Evolutionary conservation across 1,140 invertebrate species (phyloP).

Genomic region (Pseudomyrmex cubaensis): DNA sequence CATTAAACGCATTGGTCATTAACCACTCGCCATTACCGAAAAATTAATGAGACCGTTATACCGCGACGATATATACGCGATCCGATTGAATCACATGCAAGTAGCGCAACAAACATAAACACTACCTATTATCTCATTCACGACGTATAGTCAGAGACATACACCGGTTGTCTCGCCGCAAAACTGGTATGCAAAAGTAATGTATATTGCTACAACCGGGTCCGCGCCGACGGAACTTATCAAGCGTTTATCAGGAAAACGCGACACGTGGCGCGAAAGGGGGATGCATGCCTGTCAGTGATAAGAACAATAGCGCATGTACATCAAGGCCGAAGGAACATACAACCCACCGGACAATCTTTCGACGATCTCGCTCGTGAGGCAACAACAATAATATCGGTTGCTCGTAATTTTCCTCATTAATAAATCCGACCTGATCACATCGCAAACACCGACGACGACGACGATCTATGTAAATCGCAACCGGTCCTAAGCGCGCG

Average conservation of each 20-base stretch:
- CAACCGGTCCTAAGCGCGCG: conserved; percentile 68
- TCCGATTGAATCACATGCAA: conserved; percentile 41
- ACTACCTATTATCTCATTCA: conserved; percentile 31
- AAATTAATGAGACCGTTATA: not conserved
- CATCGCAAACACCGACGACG: conserved; percentile 39
- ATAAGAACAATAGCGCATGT: conserved; percentile 55
- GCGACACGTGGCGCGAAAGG: not conserved
- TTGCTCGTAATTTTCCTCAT: conserved; percentile 56
- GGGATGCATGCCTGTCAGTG: conserved; percentile 7
- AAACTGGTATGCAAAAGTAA: not conserved
- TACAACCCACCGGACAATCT: conserved; percentile 47
- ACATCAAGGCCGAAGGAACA: conserved; percentile 63
- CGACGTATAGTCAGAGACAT: not conserved
- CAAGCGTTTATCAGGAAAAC: conserved; percentile 11
- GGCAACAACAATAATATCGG: conserved; percentile 57
- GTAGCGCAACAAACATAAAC: conserved; percentile 1
- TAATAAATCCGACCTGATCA: conserved; percentile 64
- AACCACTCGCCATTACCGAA: not conserved
- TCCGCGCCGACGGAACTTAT: conserved; percentile 19
- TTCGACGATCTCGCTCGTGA: conserved; percentile 57
- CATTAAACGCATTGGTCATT: not conserved
- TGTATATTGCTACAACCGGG: not conserved
- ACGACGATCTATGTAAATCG: conserved; percentile 68
- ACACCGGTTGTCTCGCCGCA: conserved; percentile 3
- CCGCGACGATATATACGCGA: conserved; percentile 14